Percentiles rank a stretch among this genome's conserved stretches.
These are phyloP conservation scores for Oreochromis mossambicus DNA, from an alignment of 2,797 vertebrate species.

Conservation along the genomic window DNA sequence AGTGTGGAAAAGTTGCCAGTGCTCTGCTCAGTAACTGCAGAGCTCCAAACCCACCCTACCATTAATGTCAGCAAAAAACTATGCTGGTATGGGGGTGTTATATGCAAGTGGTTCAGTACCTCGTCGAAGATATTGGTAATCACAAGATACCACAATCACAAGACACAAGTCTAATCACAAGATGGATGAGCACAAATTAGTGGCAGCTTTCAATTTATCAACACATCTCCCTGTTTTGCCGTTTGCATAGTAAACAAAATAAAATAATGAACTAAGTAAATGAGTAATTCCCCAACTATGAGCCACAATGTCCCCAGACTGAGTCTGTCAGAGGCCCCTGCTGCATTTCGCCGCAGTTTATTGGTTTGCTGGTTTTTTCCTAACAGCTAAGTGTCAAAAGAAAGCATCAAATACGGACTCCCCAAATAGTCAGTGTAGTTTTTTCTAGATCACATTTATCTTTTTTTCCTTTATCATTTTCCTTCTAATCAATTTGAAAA, in stretches of 20 bases:
- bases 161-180: too few species aligned
- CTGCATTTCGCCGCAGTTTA: neutral
- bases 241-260: neutral
- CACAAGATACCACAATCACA: too few species aligned
- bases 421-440: neutral
- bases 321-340: neutral
- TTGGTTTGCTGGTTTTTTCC: neutral
- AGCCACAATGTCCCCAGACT: neutral
- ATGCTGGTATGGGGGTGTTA: neutral
- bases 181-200: neutral
- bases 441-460: neutral
- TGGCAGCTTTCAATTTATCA: neutral
- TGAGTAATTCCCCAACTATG: neutral
- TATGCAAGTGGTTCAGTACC: neutral
- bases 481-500: neutral
- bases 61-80: neutral
- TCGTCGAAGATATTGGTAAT: neutral
- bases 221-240: neutral
- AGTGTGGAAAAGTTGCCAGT: neutral
- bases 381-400: neutral
- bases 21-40: neutral
- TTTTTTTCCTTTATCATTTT: neutral
- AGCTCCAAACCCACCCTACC: neutral
- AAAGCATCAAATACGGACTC: neutral
- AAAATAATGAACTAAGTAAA: neutral